phyloP scores from a whole-genome alignment of 1,140 invertebrate genomes.

The roundworm (Caenorhabditis elegans) region DNA sequence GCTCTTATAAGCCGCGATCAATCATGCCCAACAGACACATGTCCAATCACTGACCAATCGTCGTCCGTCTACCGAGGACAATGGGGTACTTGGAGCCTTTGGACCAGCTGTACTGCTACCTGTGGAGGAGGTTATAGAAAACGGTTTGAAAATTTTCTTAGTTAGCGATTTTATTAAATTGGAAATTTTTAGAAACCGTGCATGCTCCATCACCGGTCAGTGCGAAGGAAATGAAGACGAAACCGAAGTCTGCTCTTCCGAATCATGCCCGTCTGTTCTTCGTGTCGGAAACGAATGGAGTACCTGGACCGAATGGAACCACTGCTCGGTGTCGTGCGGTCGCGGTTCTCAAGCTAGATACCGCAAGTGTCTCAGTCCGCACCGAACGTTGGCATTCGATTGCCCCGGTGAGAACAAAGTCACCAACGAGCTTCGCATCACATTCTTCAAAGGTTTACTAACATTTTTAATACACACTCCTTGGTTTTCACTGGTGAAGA shows the following conservation, averaged over 20 bases:
- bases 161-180: too few species aligned
- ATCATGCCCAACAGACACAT: constrained; percentile 58
- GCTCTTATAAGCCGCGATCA: constrained; percentile 55
- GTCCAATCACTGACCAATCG: constrained; percentile 46
- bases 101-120: constrained; percentile 48
- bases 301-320: constrained; percentile 61
- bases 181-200: constrained; percentile 47
- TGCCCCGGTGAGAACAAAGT: constrained; percentile 56
- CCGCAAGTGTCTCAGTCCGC: constrained; percentile 57
- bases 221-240: constrained; percentile 59
- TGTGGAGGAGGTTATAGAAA: constrained; percentile 58
- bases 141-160: constrained; percentile 34
- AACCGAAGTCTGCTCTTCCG: constrained; percentile 45
- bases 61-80: constrained; percentile 44
- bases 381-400: constrained; percentile 59
- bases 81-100: constrained; percentile 58
- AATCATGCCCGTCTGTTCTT: constrained; percentile 54
- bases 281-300: constrained; percentile 56
- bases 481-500: background rate
- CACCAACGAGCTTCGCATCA: constrained; percentile 28
- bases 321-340: constrained; percentile 59
- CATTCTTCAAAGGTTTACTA: constrained; percentile 42
- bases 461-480: background rate
- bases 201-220: constrained; percentile 55
- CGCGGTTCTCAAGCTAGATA: constrained; percentile 63